These are phyloP conservation scores for Loripinus fragilis DNA, from an alignment of 2,888 invertebrate species.

Conservation along the genomic window DNA sequence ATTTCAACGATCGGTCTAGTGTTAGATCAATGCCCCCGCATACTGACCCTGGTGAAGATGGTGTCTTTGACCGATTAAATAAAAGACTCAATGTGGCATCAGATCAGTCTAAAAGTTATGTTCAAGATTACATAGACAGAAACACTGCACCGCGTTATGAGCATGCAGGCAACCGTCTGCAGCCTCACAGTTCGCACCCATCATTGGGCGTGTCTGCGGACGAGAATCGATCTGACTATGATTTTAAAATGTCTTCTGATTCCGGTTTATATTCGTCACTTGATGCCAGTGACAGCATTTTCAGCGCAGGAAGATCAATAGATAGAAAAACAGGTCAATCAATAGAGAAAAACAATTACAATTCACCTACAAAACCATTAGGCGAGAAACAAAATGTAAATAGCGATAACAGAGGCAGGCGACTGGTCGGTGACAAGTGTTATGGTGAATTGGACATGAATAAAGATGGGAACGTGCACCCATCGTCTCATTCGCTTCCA, in stretches of 20 bases:
- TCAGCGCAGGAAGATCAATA: conserved; percentile 57
- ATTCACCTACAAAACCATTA: background rate
- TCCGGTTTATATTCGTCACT: background rate
- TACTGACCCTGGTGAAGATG: background rate
- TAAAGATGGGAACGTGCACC: conserved; percentile 33
- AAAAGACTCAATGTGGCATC: background rate
- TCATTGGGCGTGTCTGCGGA: conserved; percentile 1
- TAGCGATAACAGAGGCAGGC: conserved; percentile 3
- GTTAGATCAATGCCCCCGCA: conserved; percentile 2
- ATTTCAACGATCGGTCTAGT: conserved; percentile 6
- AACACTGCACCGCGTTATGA: background rate
- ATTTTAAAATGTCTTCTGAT: conserved; percentile 2
- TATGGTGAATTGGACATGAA: conserved; percentile 45
- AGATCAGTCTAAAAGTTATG: background rate
- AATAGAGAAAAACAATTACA: conserved; percentile 32
- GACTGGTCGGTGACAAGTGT: background rate
- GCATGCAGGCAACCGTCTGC: background rate
- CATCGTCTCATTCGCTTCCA: conserved; percentile 38
- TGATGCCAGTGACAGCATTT: conserved; percentile 44
- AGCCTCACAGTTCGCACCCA: background rate
- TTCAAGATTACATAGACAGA: background rate
- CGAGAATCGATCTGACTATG: background rate
- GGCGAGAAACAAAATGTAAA: background rate
- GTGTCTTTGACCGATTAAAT: background rate
- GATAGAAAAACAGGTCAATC: conserved; percentile 37